Conservation (phyloP, 2,888 invertebrate genomes). For the Omphaloscelis lunosa region DNA sequence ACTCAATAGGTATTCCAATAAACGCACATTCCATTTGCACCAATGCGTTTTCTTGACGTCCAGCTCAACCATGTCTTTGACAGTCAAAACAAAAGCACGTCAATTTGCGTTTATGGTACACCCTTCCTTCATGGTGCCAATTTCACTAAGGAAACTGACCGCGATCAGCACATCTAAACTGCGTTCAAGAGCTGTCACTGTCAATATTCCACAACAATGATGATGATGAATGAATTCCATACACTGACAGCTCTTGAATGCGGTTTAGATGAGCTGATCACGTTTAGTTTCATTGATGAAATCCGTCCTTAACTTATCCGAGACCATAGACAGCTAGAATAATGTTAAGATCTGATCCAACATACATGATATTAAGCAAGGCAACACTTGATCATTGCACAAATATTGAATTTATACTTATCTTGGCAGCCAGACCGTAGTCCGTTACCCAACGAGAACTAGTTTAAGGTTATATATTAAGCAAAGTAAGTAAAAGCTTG, state of each 20-base stretch:
- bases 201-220: no score
- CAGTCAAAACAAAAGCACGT: not conserved
- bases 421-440: constrained; percentile 26
- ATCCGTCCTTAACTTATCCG: no score
- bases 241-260: no score
- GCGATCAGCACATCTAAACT: no score
- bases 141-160: no score
- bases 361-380: constrained; percentile 21
- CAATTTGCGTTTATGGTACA: not conserved
- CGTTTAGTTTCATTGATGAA: no score
- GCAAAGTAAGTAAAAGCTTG: constrained; percentile 53
- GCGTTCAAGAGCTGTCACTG: no score
- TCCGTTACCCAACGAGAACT: constrained; percentile 45
- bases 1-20: not conserved
- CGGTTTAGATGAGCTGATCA: no score
- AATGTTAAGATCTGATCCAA: constrained; percentile 9
- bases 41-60: not conserved
- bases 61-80: not conserved
- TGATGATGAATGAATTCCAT: no score
- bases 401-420: constrained; percentile 27
- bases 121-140: not conserved
- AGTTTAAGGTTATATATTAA: constrained; percentile 59
- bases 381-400: constrained; percentile 38
- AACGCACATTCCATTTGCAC: not conserved
- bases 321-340: constrained; percentile 1